Evolutionary conservation across 1,140 invertebrate species (phyloP), one percentile per base, ranked within the genome.

Genomic region (Pseudomyrmex cubaensis): DNA sequence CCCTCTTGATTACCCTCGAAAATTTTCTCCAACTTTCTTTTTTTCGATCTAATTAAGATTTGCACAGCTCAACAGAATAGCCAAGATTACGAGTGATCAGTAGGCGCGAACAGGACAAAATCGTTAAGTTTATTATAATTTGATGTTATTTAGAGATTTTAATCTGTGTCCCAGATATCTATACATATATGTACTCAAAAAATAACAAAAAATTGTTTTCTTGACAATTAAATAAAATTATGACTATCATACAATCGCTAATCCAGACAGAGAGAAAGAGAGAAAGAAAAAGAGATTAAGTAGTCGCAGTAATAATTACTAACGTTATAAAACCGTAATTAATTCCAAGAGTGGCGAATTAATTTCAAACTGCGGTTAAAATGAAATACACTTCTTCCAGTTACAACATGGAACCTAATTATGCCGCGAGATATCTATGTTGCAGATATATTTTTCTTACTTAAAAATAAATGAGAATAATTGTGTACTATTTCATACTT

Each of bases 341-440:
- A 80, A 80, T 80, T 80, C 17, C 76, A 46, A 44, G 35, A 70
- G 70, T 20, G 64, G 76, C 76, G 64, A 78, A 80, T 72, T 80
- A 80, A 80, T 72, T 80, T 80, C 76, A 66, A 80, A 80, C 44
- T 59, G 76, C 76, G 76, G 76, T 80, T 80, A 80, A 80, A 80
- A 80, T 80, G 76, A 80, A 80, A 80, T 72, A 80, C 35, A 35
- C 76, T 80, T 80, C 76, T 80, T 80, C 70, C 76, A 46, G 76
- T 80, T 80, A 72, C 72, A 80, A 80, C 76, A 50, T 56, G 66
- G 66, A 59, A 80, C 54, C 54, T 80, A 80, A 80, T 80, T 80
- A 80, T 80, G 44, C 66, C 22, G 35, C 10, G 20, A 72, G 76
- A 80, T 80, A 80, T 35, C 35, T 35, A 35, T 80, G 72, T 80